Evolutionary conservation across 1,140 invertebrate species (phyloP).

Genomic region (Procambarus virginalis): DNA sequence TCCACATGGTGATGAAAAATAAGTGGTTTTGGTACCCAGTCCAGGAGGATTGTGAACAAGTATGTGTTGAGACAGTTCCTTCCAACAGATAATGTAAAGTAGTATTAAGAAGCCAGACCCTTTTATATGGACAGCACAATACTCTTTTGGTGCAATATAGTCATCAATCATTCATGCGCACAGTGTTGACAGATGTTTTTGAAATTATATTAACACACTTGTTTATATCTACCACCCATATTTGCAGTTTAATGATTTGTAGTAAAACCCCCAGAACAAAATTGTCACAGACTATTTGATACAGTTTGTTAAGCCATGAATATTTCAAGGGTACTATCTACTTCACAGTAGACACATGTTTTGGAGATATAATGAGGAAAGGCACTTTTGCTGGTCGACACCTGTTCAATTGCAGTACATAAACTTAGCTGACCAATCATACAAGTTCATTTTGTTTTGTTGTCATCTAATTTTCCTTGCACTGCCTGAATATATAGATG

Average conservation of each 20-base stretch:
- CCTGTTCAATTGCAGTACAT: not conserved
- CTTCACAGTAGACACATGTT: slow-evolving; percentile 30
- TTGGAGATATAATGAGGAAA: slow-evolving; percentile 17
- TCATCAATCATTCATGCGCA: slow-evolving; percentile 53
- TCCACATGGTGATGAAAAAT: slow-evolving; percentile 25
- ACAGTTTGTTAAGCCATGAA: slow-evolving; percentile 62
- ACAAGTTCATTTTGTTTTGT: not conserved
- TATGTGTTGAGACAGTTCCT: slow-evolving; percentile 42
- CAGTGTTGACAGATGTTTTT: slow-evolving; percentile 56
- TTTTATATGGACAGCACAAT: slow-evolving; percentile 61
- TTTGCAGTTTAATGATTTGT: slow-evolving; percentile 53
- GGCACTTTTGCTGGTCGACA: slow-evolving; percentile 8
- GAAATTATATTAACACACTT: slow-evolving; percentile 53
- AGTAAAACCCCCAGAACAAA: slow-evolving; percentile 46
- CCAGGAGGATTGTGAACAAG: slow-evolving; percentile 5
- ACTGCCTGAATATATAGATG: slow-evolving; percentile 20
- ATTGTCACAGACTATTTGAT: slow-evolving; percentile 46
- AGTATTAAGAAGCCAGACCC: slow-evolving; percentile 35
- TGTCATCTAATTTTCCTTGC: slow-evolving; percentile 4
- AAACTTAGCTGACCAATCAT: slow-evolving; percentile 6
- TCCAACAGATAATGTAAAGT: slow-evolving; percentile 46
- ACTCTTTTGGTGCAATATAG: slow-evolving; percentile 62
- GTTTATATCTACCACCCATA: slow-evolving; percentile 53
- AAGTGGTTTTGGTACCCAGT: slow-evolving; percentile 14
- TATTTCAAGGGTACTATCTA: slow-evolving; percentile 51